Evolutionary conservation across 2,888 invertebrate genomes (phyloP).

Genomic region (Ommatoiulus sabulosus): DNA sequence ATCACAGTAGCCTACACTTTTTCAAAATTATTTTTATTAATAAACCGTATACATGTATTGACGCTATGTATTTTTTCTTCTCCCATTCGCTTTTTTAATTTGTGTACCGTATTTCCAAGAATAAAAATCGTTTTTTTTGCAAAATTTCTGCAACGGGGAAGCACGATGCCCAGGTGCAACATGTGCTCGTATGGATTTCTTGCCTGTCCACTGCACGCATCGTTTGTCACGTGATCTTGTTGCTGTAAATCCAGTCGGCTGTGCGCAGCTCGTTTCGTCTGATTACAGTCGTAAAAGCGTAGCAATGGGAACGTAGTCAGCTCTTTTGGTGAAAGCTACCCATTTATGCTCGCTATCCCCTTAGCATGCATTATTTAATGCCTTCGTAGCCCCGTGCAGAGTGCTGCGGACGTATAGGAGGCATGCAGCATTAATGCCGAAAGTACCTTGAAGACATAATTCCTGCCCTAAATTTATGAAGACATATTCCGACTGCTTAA

Average conservation of each 20-base stretch:
- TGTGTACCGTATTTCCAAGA: too few species aligned
- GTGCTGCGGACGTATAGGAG: not conserved
- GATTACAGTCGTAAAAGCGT: conserved; percentile 28
- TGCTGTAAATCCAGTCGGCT: not conserved
- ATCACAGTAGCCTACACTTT: too few species aligned
- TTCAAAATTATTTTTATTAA: too few species aligned
- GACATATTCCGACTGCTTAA: conserved; percentile 28
- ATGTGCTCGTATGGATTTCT: not conserved
- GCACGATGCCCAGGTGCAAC: not conserved
- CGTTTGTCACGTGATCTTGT: not conserved
- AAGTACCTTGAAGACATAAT: conserved; percentile 22
- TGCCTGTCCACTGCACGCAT: not conserved
- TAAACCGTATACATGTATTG: too few species aligned
- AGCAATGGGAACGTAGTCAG: not conserved
- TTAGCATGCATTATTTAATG: conserved; percentile 34
- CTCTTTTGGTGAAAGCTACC: conserved; percentile 34
- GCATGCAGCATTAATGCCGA: conserved; percentile 20
- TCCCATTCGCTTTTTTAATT: too few species aligned
- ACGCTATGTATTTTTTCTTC: too few species aligned
- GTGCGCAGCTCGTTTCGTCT: not conserved
- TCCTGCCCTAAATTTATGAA: conserved; percentile 34
- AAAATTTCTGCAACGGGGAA: too few species aligned
- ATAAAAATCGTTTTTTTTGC: too few species aligned
- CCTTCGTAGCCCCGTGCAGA: conserved; percentile 9
- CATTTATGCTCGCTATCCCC: conserved; percentile 28